A percentile compares a stretch with the other conserved stretches of the same genome.
Conservation (phyloP, 1,140 invertebrate genomes). For the Acromyrmex heyeri region DNA sequence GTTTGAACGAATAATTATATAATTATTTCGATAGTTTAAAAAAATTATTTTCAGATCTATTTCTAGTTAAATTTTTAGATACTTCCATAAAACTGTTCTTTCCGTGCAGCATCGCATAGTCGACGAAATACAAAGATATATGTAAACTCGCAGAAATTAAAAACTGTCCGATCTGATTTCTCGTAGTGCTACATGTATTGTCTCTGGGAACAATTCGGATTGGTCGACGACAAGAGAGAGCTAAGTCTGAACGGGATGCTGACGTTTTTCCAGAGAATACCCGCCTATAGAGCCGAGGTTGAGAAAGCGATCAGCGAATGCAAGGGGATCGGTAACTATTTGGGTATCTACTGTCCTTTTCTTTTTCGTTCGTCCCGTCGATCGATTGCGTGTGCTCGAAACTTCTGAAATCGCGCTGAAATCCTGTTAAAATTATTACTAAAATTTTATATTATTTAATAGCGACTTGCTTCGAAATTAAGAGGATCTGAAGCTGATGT, state of each 20-base stretch:
- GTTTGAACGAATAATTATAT: too few species aligned
- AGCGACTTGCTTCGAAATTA: background rate
- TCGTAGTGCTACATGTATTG: slow-evolving; percentile 84
- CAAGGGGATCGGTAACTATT: slow-evolving; percentile 82
- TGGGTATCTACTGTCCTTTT: slow-evolving; percentile 75
- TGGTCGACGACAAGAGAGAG: slow-evolving; percentile 81
- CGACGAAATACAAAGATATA: background rate
- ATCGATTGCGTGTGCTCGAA: slow-evolving; percentile 68
- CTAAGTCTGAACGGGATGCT: slow-evolving; percentile 82
- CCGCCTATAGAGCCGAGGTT: slow-evolving; percentile 80
- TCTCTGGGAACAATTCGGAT: slow-evolving; percentile 83
- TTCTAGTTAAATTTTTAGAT: too few species aligned
- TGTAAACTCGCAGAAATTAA: background rate
- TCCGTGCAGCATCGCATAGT: too few species aligned
- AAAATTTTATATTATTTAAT: background rate
- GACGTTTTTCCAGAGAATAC: slow-evolving; percentile 83
- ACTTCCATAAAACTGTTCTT: too few species aligned
- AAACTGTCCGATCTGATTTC: background rate
- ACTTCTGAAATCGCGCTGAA: background rate
- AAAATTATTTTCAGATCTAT: too few species aligned
- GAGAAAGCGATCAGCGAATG: slow-evolving; percentile 79
- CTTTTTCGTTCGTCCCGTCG: slow-evolving; percentile 56
- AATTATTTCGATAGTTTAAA: too few species aligned
- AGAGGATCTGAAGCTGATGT: background rate
- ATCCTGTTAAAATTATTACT: slow-evolving; percentile 25